Evolutionary conservation across 2,888 invertebrate genomes (phyloP).

Genomic region (Sthenelais limicola): DNA sequence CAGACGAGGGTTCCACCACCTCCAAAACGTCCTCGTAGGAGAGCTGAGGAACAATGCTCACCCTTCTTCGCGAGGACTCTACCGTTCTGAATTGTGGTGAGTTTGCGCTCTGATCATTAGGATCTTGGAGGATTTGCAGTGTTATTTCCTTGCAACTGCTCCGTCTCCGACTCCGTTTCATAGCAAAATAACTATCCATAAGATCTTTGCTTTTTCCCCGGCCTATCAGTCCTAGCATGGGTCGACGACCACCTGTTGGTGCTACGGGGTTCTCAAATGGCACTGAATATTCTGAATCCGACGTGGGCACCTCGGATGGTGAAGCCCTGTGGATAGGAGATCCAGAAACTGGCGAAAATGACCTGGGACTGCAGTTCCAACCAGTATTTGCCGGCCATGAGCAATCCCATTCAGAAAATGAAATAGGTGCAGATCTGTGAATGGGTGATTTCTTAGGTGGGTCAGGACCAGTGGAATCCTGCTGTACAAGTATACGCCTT

Average conservation of each 20-base stretch:
- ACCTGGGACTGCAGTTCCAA: background rate
- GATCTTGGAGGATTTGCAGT: slow-evolving; percentile 10
- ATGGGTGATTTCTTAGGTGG: slow-evolving; percentile 27
- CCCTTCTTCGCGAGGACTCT: slow-evolving; percentile 30
- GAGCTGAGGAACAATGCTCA: slow-evolving; percentile 12
- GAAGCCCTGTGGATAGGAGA: slow-evolving; percentile 18
- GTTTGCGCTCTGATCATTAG: background rate
- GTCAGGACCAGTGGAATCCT: slow-evolving; percentile 29
- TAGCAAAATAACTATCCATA: slow-evolving; percentile 27
- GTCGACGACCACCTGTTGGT: slow-evolving; percentile 10
- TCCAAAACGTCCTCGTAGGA: slow-evolving; percentile 22
- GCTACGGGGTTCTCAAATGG: background rate
- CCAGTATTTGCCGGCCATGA: slow-evolving; percentile 28
- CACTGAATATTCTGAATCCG: background rate
- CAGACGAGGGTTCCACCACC: slow-evolving; percentile 2
- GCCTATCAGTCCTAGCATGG: slow-evolving; percentile 31
- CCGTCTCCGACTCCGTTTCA: slow-evolving; percentile 24
- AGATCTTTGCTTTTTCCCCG: slow-evolving; percentile 34
- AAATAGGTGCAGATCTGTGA: slow-evolving; percentile 17
- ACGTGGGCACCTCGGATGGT: slow-evolving; percentile 25
- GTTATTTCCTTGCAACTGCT: slow-evolving; percentile 36
- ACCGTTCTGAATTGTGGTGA: slow-evolving; percentile 17
- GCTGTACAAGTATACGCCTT: slow-evolving; percentile 17
- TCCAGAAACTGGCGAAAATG: slow-evolving; percentile 3
- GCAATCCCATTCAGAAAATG: slow-evolving; percentile 20